Evolutionary conservation across 2,797 vertebrate species (phyloP).

Genomic region (Neostethus bicornis): DNA sequence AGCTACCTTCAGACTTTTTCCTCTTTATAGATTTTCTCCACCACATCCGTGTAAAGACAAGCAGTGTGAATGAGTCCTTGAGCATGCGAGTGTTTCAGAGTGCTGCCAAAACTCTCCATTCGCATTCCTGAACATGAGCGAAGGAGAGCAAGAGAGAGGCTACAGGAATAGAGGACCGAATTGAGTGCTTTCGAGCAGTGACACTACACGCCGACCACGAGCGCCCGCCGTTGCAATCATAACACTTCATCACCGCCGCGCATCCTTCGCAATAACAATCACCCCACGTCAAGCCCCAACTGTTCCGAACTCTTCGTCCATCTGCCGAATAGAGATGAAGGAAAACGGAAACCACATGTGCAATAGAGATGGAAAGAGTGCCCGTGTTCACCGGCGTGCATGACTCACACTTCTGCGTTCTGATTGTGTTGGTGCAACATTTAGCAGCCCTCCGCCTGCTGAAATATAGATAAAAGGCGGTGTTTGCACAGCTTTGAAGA

Average conservation of each 20-base stretch:
- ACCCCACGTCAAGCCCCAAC: conserved; percentile 53
- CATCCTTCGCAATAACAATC: conserved; percentile 63
- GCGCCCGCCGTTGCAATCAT: conserved; percentile 43
- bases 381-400: not conserved
- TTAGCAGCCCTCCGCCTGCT: conserved; percentile 15
- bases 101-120: conserved; percentile 42
- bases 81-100: conserved; percentile 42
- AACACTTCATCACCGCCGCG: conserved; percentile 61
- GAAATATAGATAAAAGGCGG: conserved; percentile 46
- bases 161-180: conserved; percentile 26
- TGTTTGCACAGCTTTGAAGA: conserved; percentile 43
- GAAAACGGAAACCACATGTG: conserved; percentile 16
- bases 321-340: conserved; percentile 47
- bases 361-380: conserved; percentile 4
- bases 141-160: conserved; percentile 17
- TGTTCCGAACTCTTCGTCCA: conserved; percentile 58
- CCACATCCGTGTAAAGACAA: conserved; percentile 29
- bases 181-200: conserved; percentile 48
- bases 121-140: conserved; percentile 12
- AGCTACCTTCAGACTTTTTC: conserved; percentile 40
- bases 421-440: conserved; percentile 31
- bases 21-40: conserved; percentile 50
- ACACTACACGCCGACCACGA: conserved; percentile 31
- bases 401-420: conserved; percentile 7
- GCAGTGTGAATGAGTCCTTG: conserved; percentile 32